These are phyloP conservation scores for Coilia nasus DNA, from an alignment of 2,797 vertebrate genomes.

Conservation along the genomic window DNA sequence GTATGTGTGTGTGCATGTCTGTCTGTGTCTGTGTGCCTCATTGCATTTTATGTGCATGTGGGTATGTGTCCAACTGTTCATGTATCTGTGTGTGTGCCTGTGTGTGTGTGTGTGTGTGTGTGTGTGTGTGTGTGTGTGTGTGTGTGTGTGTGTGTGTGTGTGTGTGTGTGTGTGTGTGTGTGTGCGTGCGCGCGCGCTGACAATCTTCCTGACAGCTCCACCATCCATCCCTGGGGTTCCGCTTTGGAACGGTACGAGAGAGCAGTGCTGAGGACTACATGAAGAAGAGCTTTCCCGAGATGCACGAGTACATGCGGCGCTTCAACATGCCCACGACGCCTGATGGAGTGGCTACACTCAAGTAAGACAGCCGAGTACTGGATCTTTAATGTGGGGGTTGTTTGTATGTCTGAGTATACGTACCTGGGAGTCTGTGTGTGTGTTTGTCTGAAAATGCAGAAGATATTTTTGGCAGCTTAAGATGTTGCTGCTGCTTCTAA, in stretches of 20 bases:
- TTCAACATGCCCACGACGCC: slow-evolving; percentile 84
- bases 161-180: neutral
- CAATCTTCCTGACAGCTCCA: slow-evolving; percentile 66
- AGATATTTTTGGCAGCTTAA: neutral
- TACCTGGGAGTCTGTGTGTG: neutral
- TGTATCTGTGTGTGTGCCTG: neutral
- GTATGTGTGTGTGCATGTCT: too few species aligned
- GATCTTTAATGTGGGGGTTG: neutral
- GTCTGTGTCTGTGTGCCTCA: too few species aligned
- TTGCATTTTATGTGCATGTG: neutral
- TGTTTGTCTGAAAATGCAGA: neutral
- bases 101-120: neutral
- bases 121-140: neutral
- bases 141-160: neutral
- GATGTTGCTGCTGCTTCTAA: neutral
- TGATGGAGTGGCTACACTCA: slow-evolving; percentile 82
- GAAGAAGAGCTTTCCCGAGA: slow-evolving; percentile 85
- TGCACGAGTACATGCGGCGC: slow-evolving; percentile 86
- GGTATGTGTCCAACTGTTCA: neutral
- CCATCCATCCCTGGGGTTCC: slow-evolving; percentile 82
- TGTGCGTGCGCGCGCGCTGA: neutral
- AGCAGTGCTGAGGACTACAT: slow-evolving; percentile 87
- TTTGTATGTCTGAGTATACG: neutral
- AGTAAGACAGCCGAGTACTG: slow-evolving; percentile 76
- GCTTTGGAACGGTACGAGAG: slow-evolving; percentile 84